Evolutionary conservation across 2,888 invertebrate genomes (phyloP), one percentile per base, ranked within the genome.

Genomic region (Drosophila buzzatii): DNA sequence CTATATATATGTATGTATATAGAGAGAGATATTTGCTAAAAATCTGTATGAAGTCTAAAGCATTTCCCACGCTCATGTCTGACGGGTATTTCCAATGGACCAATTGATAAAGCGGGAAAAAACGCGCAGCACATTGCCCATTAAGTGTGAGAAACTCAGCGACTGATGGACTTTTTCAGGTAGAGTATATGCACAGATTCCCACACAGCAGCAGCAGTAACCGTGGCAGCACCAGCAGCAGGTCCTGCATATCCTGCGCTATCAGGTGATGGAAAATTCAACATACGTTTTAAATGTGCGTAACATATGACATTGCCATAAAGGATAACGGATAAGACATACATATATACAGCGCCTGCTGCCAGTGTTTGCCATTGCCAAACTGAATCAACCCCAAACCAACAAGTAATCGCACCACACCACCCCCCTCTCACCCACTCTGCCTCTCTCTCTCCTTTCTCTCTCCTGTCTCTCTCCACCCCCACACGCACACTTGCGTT

Each of bases 261-360:
- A 89, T 85, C 81, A 74, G 84, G 76, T 79, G 85, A 70, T 63
- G 81, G 84, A 90, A 91, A 91, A 86, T 75, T 86, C 79, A 86
- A 73, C 92, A 92, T 90, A 92, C 85, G 91, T 82, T 85, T 83
- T 79, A 87, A 92, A 92, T 92, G 91, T 92, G 92, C 88, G 66
- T 76, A 91, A 89, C 92, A 92, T 91, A 91, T 92, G 92, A 86
- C 87, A 86, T 60, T 76, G 83, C 68, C 77, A 81, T 71, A 68
- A 68, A 70, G 90, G 85, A 82, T 71, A 75, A 79, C 87, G 85
- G 83, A 86, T 89, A 84, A 84, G 84, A 75, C 64, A 77, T 57
- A 27, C 27, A 27, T 27, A 68, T 55, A 58, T 53, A 31, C 64
- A 64, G 53, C 42, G 44, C 57, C 58, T 53, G 20, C 42, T 57